Base-by-base conservation (phyloP, 1,140 invertebrate species). In the Dendroctonus ponderosae region DNA sequence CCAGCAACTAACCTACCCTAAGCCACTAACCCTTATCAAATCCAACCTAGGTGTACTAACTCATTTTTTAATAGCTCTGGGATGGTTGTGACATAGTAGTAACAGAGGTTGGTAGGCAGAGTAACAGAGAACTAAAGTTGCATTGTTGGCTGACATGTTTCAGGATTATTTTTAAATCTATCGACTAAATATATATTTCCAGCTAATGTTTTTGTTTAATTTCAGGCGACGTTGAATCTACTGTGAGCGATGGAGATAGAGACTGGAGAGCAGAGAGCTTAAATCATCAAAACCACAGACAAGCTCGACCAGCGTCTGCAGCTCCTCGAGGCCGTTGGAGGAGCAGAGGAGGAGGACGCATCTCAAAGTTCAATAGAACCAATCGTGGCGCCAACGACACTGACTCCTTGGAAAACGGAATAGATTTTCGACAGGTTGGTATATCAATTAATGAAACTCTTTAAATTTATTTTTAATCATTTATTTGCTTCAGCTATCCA, bases 381-480 rank as follows among this genome's bases (percentile, higher is more conserved):
- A 72, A 73, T 71, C 70, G 70, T 56, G 66, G 62, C 37, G 63
- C 61, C 7, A 69, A 78, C 11, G 82, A 84, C 44, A 60, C 74
- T 2, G 82, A 84, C 42, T 83, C 82, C 73, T 68, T 78, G 1
- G 83, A 54, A 44, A 61, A 67, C 39, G 57, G 56, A 6, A 52
- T n/a, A 12, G 82, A 85, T 64, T 83, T 80, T 54, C 12, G 57
- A 48, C 67, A 69, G 56, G 61, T 65, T 40, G n/a, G 11, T 5
- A 40, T 11, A 56, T 9, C 39, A 39, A 38, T 56, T 38, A 56
- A 56, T 11, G 12, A 26, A 12, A 46, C 44, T 46, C 44, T 46
- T 4, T 46, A 54, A 40, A 14, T 9, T 37, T n/a, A 65, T 57
- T 56, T 39, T 39, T 12, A 52, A 37, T 56, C 38, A 39, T 52